Base-by-base conservation (phyloP, 2,888 invertebrate genomes). In the Ochropleura plecta region DNA sequence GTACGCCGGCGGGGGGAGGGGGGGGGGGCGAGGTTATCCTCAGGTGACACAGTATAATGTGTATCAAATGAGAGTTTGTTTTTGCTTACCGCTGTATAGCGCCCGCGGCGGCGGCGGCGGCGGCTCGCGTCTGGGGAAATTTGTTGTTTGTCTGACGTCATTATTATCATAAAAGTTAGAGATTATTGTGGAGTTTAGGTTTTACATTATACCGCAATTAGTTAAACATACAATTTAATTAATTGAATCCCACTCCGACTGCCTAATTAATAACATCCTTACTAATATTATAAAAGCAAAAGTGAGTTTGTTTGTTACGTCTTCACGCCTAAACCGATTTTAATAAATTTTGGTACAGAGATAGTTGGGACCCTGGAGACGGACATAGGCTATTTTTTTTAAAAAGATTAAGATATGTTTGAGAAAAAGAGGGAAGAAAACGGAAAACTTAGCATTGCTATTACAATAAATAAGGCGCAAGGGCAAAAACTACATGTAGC, bases 81-180 rank as follows among this genome's bases (percentile, higher is more conserved):
- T 63, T 49, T 46, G 46, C 57, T 57, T 20, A 30, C 57, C 57
- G 57, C 57, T 57, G 1, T 16, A 30, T 30, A 30, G 4, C 30
- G 57, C 4, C n/a, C 57, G 57, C 14, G 30, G 57, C 8, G 57
- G 4, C 30, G 57, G 1, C n/a, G 30, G 57, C 14, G 30, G 57
- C 8, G 57, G 30, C 57, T 14, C 30, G 57, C 3, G 78, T 59
- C 73, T 9, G 59, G 73, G 42, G 51, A 80, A 51, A 80, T 63
- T 40, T 16, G 30, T 40, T 16, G 60, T 62, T 49, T 44, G 42
- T 82, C 14, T 59, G 12, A 44, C 1, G n/a, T 48, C 6, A 16
- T 42, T 55, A 18, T 40, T 53, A 44, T 49, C 44, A 44, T 30
- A 48, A 4, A 14, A 44, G n/a, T 53, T n/a, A 9, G 20, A 5